Percentiles rank a stretch among this genome's conserved stretches.
phyloP scores from a whole-genome alignment of 2,113 vertebrate species.

The Elachura formosa region DNA sequence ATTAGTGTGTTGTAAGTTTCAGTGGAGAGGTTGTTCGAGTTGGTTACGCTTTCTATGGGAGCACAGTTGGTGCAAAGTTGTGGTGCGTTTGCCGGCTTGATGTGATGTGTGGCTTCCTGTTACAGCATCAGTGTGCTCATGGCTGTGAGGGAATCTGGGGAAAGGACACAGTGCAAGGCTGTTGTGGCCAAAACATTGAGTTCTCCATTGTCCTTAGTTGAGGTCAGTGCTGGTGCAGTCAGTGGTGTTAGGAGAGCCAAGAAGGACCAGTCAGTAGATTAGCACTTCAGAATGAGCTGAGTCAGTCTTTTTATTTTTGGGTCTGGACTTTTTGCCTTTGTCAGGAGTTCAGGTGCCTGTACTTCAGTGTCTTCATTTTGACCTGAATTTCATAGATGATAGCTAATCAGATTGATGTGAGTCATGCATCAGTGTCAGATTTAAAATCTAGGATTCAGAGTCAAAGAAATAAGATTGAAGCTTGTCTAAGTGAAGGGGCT shows the following conservation, averaged over 20 bases:
- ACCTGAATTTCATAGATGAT: background rate
- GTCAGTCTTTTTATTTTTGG: background rate
- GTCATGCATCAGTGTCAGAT: background rate
- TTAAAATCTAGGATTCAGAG: background rate
- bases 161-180: background rate
- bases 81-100: background rate
- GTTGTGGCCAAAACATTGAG: background rate
- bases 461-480: background rate
- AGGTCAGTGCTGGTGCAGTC: background rate
- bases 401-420: background rate
- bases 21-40: background rate
- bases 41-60: background rate
- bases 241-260: background rate
- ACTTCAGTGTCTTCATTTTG: background rate
- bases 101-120: background rate
- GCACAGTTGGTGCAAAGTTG: rapidly evolving
- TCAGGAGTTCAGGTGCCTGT: background rate
- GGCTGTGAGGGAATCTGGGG: background rate
- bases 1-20: background rate
- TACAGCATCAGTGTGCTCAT: background rate
- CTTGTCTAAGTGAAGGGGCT: background rate
- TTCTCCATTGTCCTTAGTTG: background rate
- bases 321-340: background rate
- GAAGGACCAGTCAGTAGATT: background rate
- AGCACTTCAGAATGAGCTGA: background rate